Evolutionary conservation across 2,797 vertebrate genomes (phyloP).

Genomic region (Cirrhinus molitorella): DNA sequence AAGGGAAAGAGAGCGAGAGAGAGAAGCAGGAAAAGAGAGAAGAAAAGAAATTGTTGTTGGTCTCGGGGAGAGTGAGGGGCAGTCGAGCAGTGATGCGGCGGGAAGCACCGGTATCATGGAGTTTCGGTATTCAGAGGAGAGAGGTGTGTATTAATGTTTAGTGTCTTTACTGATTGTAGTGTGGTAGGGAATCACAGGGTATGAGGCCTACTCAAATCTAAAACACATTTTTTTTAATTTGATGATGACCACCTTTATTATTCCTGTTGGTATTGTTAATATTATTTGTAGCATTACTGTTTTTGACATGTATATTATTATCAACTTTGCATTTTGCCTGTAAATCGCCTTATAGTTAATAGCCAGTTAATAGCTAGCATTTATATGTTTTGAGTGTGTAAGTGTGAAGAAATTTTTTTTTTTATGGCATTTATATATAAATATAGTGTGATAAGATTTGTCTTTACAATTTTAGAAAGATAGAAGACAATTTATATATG

Average conservation of each 20-base stretch:
- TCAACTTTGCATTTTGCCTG: background rate
- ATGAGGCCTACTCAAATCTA: slow-evolving; percentile 36
- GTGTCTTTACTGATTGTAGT: slow-evolving; percentile 35
- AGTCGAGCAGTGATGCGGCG: slow-evolving; percentile 37
- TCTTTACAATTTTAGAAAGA: background rate
- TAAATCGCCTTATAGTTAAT: background rate
- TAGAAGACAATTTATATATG: background rate
- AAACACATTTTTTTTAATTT: background rate
- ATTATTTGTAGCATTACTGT: background rate
- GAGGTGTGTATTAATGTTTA: slow-evolving; percentile 42
- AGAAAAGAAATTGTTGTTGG: slow-evolving; percentile 39
- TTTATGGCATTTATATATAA: background rate
- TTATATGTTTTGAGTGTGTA: background rate
- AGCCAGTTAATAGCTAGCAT: background rate
- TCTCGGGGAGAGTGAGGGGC: slow-evolving; percentile 36
- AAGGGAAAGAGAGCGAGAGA: slow-evolving; percentile 38
- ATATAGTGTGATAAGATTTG: background rate
- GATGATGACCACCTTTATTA: background rate
- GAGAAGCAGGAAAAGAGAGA: slow-evolving; percentile 43
- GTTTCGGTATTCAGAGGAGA: slow-evolving; percentile 40
- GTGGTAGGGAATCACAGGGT: background rate
- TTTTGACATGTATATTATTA: background rate
- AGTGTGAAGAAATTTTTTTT: background rate
- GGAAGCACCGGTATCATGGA: slow-evolving; percentile 43
- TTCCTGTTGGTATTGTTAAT: background rate